Evolutionary conservation across 2,113 vertebrate genomes (phyloP).

Genomic region (Pipra filicauda): DNA sequence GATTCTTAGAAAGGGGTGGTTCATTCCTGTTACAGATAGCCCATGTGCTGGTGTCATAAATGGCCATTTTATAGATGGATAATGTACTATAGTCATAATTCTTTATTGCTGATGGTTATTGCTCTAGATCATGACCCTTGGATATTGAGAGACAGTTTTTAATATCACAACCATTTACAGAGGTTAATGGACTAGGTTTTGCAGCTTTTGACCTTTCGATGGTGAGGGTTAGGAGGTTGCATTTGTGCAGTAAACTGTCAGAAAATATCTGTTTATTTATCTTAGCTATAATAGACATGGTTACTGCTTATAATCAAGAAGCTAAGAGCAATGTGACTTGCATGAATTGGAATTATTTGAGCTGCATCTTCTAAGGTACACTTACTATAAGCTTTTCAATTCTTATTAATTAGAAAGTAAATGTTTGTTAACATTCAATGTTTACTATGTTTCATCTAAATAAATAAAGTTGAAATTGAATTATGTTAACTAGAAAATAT

Average conservation of each 20-base stretch:
- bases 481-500: constrained; percentile 4
- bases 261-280: constrained; percentile 77
- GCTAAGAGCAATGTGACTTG: background rate
- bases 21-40: constrained; percentile 57
- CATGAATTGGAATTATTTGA: background rate
- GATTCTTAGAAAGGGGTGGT: constrained; percentile 64
- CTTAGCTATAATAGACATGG: constrained; percentile 21
- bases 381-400: constrained; percentile 12
- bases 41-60: constrained; percentile 71
- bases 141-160: constrained; percentile 83
- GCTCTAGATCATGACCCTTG: constrained; percentile 78
- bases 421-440: constrained; percentile 14
- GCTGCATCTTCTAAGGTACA: background rate
- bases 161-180: constrained; percentile 83
- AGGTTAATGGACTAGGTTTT: constrained; percentile 84
- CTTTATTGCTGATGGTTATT: constrained; percentile 83
- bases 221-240: constrained; percentile 70
- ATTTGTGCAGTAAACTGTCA: constrained; percentile 69
- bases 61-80: constrained; percentile 81
- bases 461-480: constrained; percentile 29
- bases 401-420: constrained; percentile 20
- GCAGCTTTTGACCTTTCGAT: constrained; percentile 78
- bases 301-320: constrained; percentile 46
- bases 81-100: constrained; percentile 79
- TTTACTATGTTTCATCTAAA: constrained; percentile 43